Base-by-base conservation (phyloP, 2,113 vertebrate genomes). In the Probosciger aterrimus region DNA sequence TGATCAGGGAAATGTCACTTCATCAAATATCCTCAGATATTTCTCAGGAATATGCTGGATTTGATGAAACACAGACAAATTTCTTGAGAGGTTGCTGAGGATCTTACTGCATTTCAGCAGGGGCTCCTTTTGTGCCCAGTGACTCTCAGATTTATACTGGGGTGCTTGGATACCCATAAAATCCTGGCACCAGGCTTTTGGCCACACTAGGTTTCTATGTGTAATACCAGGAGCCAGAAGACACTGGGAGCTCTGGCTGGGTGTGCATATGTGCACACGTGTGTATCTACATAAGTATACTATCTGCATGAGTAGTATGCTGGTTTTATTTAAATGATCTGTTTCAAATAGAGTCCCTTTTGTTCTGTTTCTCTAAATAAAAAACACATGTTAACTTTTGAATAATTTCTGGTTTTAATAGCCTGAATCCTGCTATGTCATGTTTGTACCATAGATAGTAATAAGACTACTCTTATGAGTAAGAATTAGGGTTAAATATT, bases 291-390 rank as follows among this genome's bases (percentile, higher is more conserved):
- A 37, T 57, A 80, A 90, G 49, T 37, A 44, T 62, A 22, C 49
- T 86, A 41, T 85, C 79, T 86, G 64, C 76, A 77, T 88, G 85
- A 90, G 76, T 63, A 81, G 9, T 78, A 75, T 46, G 46, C 57
- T 83, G 60, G 0, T 59, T 92, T 93, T 83, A 84, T 93, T 93
- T 88, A 94, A 95, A 90, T 79, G 10, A n/a, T 88, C 88, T 64
- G 2, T 76, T 94, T 92, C 88, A 89, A 68, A 88, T 88, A 88
- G 4, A 53, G 46, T 22, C 33, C 71, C 44, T 92, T 95, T 97
- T 91, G 74, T 86, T 93, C 88, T 91, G 22, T 75, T 88, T 92
- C 86, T 92, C 35, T 79, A 90, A 94, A 96, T 92, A 91, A 90
- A 88, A 92, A 86, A n/a, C 88, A 90, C 47, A 65, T 62, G 59